Percentiles rank a stretch among this genome's conserved stretches.
These are phyloP conservation scores for Myotis lucifugus DNA, from an alignment of 2,113 vertebrate genomes.

Conservation along the genomic window DNA sequence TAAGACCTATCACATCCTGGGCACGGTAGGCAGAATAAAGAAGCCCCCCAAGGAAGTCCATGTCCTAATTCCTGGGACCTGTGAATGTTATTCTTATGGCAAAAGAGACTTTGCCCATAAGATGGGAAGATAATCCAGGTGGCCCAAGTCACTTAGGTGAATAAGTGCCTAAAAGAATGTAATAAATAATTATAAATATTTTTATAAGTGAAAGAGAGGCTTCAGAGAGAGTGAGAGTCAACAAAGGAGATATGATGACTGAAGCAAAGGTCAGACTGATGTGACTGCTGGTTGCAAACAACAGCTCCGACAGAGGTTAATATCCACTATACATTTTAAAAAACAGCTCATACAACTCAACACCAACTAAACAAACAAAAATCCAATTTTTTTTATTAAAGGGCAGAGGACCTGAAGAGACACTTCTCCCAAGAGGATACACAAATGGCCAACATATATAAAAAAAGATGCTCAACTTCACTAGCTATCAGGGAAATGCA, in stretches of 20 bases:
- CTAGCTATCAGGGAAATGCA: not conserved
- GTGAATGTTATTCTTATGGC: not conserved
- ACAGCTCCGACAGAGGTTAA: not conserved
- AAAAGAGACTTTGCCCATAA: not conserved
- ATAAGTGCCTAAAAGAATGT: not conserved
- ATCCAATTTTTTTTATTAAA: not conserved
- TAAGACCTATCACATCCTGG: not conserved
- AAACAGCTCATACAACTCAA: not conserved
- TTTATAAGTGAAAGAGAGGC: not conserved
- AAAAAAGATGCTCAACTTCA: not conserved
- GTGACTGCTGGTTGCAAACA: not conserved
- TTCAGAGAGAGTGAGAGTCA: not conserved
- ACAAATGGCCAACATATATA: not conserved
- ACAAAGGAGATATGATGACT: not conserved
- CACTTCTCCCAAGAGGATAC: not conserved
- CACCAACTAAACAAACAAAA: not conserved
- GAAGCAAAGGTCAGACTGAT: not conserved
- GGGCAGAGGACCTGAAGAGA: not conserved
- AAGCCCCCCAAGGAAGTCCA: not conserved
- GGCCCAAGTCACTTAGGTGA: not conserved
- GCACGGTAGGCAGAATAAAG: not conserved
- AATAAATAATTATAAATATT: not conserved
- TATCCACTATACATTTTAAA: not conserved
- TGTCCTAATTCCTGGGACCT: not conserved
- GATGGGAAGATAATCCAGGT: not conserved